A percentile compares a stretch with the other conserved stretches of the same genome.
phyloP scores from a whole-genome alignment of 2,797 vertebrate species.

The Ara ararauna region DNA sequence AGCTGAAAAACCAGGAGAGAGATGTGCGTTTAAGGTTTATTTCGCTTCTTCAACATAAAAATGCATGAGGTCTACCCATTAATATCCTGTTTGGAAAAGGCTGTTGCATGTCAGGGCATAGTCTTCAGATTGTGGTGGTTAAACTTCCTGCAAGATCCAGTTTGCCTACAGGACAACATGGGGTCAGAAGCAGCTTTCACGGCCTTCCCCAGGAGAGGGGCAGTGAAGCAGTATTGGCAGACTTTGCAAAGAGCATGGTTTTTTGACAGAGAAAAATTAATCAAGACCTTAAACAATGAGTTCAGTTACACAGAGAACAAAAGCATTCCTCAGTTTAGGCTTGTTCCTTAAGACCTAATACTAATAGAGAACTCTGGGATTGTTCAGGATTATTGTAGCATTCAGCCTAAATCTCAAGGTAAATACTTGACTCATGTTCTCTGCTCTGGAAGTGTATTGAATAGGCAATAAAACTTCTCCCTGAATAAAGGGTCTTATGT shows the following conservation, averaged over 20 bases:
- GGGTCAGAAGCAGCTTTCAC: neutral
- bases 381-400: neutral
- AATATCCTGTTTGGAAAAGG: neutral
- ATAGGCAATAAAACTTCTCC: neutral
- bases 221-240: neutral
- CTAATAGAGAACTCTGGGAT: neutral
- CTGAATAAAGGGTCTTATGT: neutral
- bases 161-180: neutral
- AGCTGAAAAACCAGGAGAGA: neutral
- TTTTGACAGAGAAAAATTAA: neutral
- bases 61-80: neutral
- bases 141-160: neutral
- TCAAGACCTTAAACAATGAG: neutral
- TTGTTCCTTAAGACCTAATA: neutral
- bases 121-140: neutral
- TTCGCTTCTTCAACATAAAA: neutral
- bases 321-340: neutral
- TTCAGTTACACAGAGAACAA: neutral
- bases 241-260: neutral
- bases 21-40: neutral
- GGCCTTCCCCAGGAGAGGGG: neutral
- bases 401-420: slow-evolving; percentile 19
- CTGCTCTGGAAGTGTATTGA: neutral
- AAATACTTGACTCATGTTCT: slow-evolving; percentile 6
- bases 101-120: neutral